These are phyloP conservation scores for Magallana nippona DNA, from an alignment of 2,888 invertebrate genomes.

Conservation along the genomic window DNA sequence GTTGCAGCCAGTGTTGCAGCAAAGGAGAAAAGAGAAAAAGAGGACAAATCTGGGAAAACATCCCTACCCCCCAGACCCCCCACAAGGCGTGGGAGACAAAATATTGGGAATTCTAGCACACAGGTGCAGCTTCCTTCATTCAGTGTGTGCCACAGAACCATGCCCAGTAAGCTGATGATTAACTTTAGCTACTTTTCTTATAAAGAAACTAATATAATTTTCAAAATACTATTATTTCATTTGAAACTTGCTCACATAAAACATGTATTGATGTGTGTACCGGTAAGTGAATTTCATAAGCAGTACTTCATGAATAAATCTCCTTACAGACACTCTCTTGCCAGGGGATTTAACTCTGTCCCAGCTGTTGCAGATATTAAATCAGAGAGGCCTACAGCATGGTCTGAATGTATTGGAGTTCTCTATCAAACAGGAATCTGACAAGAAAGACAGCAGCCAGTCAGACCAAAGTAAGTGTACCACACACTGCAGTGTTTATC, in stretches of 20 bases:
- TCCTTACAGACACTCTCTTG: slow-evolving; percentile 79
- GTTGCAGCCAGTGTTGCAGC: slow-evolving; percentile 80
- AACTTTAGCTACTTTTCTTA: background rate
- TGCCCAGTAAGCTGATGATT: slow-evolving; percentile 68
- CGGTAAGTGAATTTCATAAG: too few relatives aligned
- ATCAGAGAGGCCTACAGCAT: slow-evolving; percentile 70
- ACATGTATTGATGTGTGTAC: too few relatives aligned
- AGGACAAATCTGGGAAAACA: slow-evolving; percentile 75
- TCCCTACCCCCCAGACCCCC: slow-evolving; percentile 82
- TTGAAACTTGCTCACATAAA: too few relatives aligned
- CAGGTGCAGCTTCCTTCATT: slow-evolving; percentile 63
- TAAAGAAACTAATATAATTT: too few relatives aligned
- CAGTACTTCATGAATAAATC: background rate
- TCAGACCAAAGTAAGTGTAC: slow-evolving; percentile 48
- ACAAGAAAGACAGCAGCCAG: slow-evolving; percentile 62
- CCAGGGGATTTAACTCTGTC: slow-evolving; percentile 83
- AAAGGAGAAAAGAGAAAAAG: slow-evolving; percentile 93
- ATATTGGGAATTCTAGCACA: slow-evolving; percentile 56
- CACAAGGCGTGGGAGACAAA: slow-evolving; percentile 81
- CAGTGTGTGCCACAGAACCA: slow-evolving; percentile 76
- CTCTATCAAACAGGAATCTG: slow-evolving; percentile 74
- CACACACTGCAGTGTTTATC: background rate
- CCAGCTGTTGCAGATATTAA: slow-evolving; percentile 83
- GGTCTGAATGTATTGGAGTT: slow-evolving; percentile 72
- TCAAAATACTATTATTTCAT: too few relatives aligned